Base-by-base conservation (phyloP, 2,888 invertebrate species). In the Pycnomerus fuliginosus region DNA sequence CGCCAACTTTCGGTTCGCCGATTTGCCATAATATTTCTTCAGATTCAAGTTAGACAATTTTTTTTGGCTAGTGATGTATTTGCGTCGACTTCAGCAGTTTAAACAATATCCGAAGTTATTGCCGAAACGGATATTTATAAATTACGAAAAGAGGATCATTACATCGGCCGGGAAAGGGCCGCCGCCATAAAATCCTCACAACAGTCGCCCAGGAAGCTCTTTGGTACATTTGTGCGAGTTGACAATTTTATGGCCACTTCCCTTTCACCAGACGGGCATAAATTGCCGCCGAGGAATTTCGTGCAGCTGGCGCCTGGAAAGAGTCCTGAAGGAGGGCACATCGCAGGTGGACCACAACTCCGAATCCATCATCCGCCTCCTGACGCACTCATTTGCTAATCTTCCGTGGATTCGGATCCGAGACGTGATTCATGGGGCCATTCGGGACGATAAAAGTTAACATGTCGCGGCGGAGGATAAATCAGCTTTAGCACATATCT, bases 221-320 rank as follows among this genome's bases (percentile, higher is more conserved):
- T 45, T 46, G 45, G 45, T 41, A 44, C 52, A 54, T 54, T 54
- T 50, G 45, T 42, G 50, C 44, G 41, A 49, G 48, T 53, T 47
- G 53, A 53, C 53, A 53, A 52, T 45, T 54, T 54, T 54, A 54
- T 50, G 54, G 54, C 40, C 25, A 40, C 29, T 50, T 48, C 40
- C 47, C 41, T 50, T 50, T 50, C 47, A 36, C 39, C 30, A 35
- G 30, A 35, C 34, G 28, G 25, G 32, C 36, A 50, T 50, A 48
- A 50, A 50, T 48, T 44, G 46, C 31, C 30, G 3, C 34, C 25
- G 22, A 22, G 43, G 37, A 50, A 47, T 49, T 37, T 16, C 20
- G 14, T 39, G 47, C 50, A 50, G 46, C 40, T 48, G 50, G 50
- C 48, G 47, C 29, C 33, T 25, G 36, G 36, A 48, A 48, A 34